Conservation (phyloP, 2,888 invertebrate species). For the Sicus ferrugineus region DNA sequence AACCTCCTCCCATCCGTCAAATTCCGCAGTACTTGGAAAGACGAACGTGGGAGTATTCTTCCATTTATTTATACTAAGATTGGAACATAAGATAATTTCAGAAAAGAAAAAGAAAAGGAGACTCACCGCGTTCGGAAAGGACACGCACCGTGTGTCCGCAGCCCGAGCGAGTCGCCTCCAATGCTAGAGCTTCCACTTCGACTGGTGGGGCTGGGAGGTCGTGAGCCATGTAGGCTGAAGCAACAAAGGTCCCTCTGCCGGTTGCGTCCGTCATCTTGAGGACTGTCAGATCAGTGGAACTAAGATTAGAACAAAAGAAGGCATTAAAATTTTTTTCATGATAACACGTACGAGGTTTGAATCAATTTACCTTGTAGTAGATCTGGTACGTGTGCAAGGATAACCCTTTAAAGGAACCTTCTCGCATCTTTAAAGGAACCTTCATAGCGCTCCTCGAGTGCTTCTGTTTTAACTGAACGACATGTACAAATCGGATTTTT, state of each 20-base stretch:
- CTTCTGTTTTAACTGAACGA: background rate
- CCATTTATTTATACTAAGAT: background rate
- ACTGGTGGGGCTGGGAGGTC: background rate
- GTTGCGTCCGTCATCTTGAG: background rate
- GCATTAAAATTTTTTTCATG: background rate
- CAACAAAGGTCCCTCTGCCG: background rate
- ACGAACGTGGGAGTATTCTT: background rate
- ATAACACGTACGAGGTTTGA: background rate
- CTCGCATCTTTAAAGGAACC: background rate
- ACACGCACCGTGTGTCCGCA: background rate
- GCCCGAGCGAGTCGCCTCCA: background rate
- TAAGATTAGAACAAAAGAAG: constrained; percentile 1
- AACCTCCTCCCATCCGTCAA: constrained; percentile 11
- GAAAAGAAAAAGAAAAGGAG: too few relatives aligned
- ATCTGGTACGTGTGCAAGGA: background rate
- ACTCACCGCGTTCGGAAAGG: constrained; percentile 2
- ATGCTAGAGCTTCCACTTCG: background rate
- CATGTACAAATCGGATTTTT: background rate
- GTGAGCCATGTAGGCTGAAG: background rate
- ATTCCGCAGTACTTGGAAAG: background rate
- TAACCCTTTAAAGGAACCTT: background rate
- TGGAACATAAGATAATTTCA: background rate
- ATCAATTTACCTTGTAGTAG: background rate
- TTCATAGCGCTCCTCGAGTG: background rate
- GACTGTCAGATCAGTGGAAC: background rate